Percentiles rank a stretch among this genome's conserved stretches.
These are phyloP conservation scores for Microchrysa polita DNA, from an alignment of 2,888 invertebrate species.

Conservation along the genomic window DNA sequence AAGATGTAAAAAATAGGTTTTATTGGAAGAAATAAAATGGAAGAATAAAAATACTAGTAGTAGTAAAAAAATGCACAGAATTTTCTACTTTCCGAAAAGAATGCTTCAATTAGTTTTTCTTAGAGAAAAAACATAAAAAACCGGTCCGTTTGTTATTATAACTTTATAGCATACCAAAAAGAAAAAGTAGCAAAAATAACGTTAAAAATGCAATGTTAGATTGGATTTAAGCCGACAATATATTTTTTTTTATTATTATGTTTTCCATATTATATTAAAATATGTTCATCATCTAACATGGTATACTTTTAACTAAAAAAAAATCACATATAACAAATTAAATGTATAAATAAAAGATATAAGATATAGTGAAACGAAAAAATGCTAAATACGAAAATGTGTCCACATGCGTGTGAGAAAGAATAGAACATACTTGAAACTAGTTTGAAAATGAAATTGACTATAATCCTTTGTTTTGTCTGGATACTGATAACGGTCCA, in stretches of 20 bases:
- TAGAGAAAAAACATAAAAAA: neutral
- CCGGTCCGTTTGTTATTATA: neutral
- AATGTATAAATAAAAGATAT: constrained; percentile 21
- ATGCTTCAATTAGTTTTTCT: neutral
- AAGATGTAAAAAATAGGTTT: too few relatives aligned
- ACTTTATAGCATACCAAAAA: too few relatives aligned
- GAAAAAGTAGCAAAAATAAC: too few relatives aligned
- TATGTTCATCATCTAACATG: constrained; percentile 7
- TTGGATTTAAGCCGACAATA: too few relatives aligned
- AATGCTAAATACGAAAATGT: neutral
- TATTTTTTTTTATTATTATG: too few relatives aligned
- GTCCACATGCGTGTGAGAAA: neutral
- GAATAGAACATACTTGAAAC: neutral
- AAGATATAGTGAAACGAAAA: constrained; percentile 25
- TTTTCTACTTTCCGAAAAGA: neutral
- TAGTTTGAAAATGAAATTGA: constrained; percentile 21
- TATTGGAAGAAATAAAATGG: neutral
- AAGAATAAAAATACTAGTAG: neutral
- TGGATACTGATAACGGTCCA: neutral
- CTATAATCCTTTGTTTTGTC: neutral
- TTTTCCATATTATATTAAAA: constrained; percentile 19
- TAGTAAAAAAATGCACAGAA: too few relatives aligned
- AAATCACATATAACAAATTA: constrained; percentile 32
- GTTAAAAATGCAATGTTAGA: too few relatives aligned
- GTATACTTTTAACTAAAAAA: neutral